phyloP scores from a whole-genome alignment of 2,797 vertebrate species.

The Erpetoichthys calabaricus region DNA sequence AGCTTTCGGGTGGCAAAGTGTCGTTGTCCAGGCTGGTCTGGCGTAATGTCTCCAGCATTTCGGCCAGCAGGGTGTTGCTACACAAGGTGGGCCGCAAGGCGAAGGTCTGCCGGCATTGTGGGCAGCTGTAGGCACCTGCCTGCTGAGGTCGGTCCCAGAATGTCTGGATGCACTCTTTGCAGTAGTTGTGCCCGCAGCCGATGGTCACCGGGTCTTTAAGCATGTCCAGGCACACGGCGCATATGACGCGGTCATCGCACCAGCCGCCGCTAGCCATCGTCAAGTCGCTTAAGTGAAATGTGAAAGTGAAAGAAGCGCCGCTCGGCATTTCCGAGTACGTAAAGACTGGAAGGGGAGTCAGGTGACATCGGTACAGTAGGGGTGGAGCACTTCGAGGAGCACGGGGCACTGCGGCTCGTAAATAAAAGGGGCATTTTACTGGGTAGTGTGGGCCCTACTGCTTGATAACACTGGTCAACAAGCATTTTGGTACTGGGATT shows the following conservation, averaged over 20 bases:
- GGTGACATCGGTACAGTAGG: too few species aligned
- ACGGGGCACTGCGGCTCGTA: too few species aligned
- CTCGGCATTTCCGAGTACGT: too few species aligned
- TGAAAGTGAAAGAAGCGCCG: too few species aligned
- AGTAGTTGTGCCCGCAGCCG: conserved; percentile 61
- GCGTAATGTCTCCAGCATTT: conserved; percentile 51
- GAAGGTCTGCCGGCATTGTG: conserved; percentile 52
- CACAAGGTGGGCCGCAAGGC: conserved; percentile 44
- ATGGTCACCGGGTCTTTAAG: conserved; percentile 50
- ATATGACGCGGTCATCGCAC: conserved; percentile 47
- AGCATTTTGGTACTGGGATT: too few species aligned
- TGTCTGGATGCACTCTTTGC: conserved; percentile 47
- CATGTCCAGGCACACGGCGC: conserved; percentile 54
- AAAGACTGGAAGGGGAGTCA: too few species aligned
- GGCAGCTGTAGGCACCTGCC: conserved; percentile 42
- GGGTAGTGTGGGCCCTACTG: too few species aligned
- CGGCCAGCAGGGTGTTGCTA: conserved; percentile 46
- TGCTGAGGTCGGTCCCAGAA: conserved; percentile 45
- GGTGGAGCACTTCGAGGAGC: too few species aligned
- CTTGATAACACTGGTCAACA: too few species aligned
- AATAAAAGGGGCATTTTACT: too few species aligned
- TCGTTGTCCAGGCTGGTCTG: conserved; percentile 22
- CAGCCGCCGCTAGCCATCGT: conserved; percentile 38
- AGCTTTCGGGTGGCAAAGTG: neutral
- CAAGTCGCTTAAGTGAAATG: too few species aligned